Percentiles rank a stretch among this genome's conserved stretches.
phyloP scores from a whole-genome alignment of 2,113 vertebrate species.

The Boulengeromyrus knoepffleri region DNA sequence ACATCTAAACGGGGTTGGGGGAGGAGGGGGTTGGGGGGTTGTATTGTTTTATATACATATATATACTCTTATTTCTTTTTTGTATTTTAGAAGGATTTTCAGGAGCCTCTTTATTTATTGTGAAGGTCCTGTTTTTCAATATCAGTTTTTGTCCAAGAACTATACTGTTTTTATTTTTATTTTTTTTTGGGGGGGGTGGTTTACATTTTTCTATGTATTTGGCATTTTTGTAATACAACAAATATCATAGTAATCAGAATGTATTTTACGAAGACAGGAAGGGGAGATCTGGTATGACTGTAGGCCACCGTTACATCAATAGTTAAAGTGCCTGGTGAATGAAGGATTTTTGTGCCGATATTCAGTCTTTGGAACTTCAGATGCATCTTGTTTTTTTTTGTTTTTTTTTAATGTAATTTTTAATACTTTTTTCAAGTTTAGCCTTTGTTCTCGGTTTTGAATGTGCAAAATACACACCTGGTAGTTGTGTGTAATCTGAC shows the following conservation, averaged over 20 bases:
- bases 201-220: slow-evolving; percentile 23
- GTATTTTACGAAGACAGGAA: background rate
- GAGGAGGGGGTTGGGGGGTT: background rate
- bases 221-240: slow-evolving; percentile 19
- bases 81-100: slow-evolving; percentile 21
- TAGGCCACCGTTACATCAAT: slow-evolving; percentile 7
- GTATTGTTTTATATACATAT: slow-evolving; percentile 26
- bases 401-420: slow-evolving; percentile 16
- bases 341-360: slow-evolving; percentile 56
- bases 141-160: slow-evolving; percentile 33
- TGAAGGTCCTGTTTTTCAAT: slow-evolving; percentile 33
- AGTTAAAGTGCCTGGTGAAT: slow-evolving; percentile 70
- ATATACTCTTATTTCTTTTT: slow-evolving; percentile 24
- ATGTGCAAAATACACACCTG: slow-evolving; percentile 29
- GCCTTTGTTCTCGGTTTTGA: slow-evolving; percentile 23
- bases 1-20: slow-evolving; percentile 5
- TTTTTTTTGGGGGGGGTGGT: background rate
- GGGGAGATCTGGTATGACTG: slow-evolving; percentile 11
- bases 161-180: slow-evolving; percentile 33
- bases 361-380: slow-evolving; percentile 19
- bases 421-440: slow-evolving; percentile 18
- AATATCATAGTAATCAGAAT: background rate
- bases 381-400: slow-evolving; percentile 10
- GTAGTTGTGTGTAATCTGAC: slow-evolving; percentile 17
- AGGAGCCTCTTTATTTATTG: slow-evolving; percentile 37